Base-by-base conservation (phyloP, 2,113 vertebrate species). In the Amphiprion percula region DNA sequence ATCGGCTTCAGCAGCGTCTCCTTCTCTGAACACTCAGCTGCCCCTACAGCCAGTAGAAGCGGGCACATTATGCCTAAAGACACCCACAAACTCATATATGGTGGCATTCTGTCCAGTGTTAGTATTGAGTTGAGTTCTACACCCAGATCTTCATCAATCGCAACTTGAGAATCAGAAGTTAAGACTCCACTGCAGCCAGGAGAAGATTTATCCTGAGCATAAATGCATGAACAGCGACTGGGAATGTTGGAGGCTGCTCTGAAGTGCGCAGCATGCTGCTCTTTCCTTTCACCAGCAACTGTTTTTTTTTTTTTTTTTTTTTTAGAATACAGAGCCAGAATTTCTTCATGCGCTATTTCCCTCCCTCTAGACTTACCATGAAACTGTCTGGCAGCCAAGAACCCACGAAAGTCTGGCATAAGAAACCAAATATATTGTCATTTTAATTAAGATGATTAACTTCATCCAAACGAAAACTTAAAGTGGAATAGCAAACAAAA, bases 21-120 rank as follows among this genome's bases (percentile, higher is more conserved):
- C 64, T 74, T 78, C n/a, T 90, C 90, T 12, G 61, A 64, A 65
- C 93, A 95, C 11, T 86, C 80, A 33, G 59, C 33, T 28, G 77
- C 77, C 24, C 77, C 81, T 21, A 28, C 68, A n/a, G 62, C 63
- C 28, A 80, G 33, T n/a, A 93, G 30, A 30, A 92, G 11, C 2
- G 47, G 67, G 26, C 71, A 75, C 76, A 94, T 61, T 14, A 88
- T 6, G 52, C 88, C 79, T 23, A 87, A 87, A 53, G 37, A 70
- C 55, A 92, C 10, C 84, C 80, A 90, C 12, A 75, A 15, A 1
- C 24, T 76, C 33, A 89, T 59, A 52, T 68, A 84, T 11, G 33
- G 17, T 55, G 73, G 69, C 93, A 94, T 95, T 24, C 4, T 90
- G 56, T 56, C 74, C 62, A 49, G 26, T 24, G n/a, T 30, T 26